Conservation (phyloP, 2,113 vertebrate genomes). For the Cardinalis cardinalis region DNA sequence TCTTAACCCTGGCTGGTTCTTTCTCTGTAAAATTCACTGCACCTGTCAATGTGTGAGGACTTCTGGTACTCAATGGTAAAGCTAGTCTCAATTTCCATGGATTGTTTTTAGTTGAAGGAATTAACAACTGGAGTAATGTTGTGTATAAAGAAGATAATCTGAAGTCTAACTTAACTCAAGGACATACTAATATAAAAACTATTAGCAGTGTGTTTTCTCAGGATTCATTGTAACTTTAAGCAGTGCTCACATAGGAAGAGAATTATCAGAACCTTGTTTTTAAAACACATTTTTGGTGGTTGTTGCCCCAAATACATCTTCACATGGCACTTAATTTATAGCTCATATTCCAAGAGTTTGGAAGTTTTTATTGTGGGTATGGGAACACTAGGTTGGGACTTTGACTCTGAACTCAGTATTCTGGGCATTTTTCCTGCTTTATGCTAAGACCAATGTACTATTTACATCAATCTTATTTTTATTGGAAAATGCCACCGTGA, state of each 20-base stretch:
- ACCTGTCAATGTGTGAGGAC: neutral
- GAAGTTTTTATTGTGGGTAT: neutral
- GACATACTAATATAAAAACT: neutral
- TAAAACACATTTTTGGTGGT: neutral
- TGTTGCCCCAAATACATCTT: neutral
- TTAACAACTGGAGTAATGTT: accelerated
- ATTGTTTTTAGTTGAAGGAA: neutral
- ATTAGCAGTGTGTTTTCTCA: neutral
- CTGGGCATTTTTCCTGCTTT: neutral
- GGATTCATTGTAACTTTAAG: neutral
- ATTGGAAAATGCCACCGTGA: neutral
- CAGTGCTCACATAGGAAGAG: neutral
- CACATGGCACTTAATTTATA: neutral
- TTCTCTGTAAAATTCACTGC: neutral
- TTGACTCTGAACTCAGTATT: neutral
- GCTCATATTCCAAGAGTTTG: neutral
- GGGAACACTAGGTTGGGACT: neutral
- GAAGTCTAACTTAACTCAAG: neutral
- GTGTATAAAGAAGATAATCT: neutral
- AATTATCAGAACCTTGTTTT: neutral
- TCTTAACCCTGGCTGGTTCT: neutral
- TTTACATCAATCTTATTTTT: neutral
- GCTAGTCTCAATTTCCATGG: neutral
- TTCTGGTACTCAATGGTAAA: neutral
- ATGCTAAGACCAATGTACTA: neutral